Evolutionary conservation across 2,113 vertebrate species (phyloP).

Genomic region (Etheostoma cragini): DNA sequence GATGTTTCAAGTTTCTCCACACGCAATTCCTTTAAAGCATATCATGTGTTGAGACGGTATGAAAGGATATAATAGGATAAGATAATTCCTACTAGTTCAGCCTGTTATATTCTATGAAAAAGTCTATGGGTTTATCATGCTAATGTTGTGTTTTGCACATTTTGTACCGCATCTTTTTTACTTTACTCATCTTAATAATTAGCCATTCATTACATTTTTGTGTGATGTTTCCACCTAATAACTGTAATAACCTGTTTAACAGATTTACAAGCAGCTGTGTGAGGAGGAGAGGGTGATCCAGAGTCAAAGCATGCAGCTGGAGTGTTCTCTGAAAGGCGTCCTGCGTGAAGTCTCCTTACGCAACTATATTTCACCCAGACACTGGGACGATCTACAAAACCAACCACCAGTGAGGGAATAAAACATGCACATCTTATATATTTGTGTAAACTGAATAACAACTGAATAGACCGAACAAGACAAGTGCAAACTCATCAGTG

Average conservation of each 20-base stretch:
- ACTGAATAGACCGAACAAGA: not conserved
- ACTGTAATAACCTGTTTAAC: slow-evolving; percentile 14
- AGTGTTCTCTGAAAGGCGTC: slow-evolving; percentile 83
- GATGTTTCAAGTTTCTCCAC: not conserved
- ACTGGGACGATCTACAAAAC: slow-evolving; percentile 84
- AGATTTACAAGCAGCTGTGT: slow-evolving; percentile 85
- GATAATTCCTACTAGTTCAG: not conserved
- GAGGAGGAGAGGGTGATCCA: slow-evolving; percentile 74
- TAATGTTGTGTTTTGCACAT: not conserved
- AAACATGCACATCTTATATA: not conserved
- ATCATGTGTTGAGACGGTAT: not conserved
- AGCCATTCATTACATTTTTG: not conserved
- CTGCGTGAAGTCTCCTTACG: slow-evolving; percentile 83
- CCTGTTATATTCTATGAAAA: not conserved
- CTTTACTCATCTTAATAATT: not conserved
- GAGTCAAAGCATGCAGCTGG: slow-evolving; percentile 68
- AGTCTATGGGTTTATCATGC: not conserved
- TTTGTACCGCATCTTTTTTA: too few species aligned
- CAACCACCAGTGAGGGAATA: slow-evolving; percentile 61
- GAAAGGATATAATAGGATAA: not conserved
- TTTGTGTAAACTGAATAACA: not conserved
- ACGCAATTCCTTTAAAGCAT: not conserved
- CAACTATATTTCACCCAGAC: slow-evolving; percentile 77
- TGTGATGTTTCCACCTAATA: slow-evolving; percentile 1
- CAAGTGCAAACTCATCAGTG: not conserved